Base-by-base conservation (phyloP, 1,140 invertebrate species). In the Chymomyza costata region DNA sequence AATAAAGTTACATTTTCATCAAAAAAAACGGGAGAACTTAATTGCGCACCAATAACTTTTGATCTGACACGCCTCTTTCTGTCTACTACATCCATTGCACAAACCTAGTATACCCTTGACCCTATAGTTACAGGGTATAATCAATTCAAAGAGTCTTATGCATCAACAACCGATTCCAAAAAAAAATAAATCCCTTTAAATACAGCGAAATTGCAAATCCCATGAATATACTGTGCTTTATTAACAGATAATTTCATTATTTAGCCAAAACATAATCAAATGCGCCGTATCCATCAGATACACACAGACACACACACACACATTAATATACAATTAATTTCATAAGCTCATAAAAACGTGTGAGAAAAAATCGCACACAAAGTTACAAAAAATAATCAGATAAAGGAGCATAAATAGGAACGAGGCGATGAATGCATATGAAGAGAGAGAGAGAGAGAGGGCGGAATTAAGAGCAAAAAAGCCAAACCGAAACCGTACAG, bases 161-260 rank as follows among this genome's bases (percentile, higher is more conserved):
- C n/a, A n/a, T n/a, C n/a, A n/a, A n/a, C n/a, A n/a, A n/a, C n/a
- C n/a, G n/a, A n/a, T n/a, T n/a, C n/a, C n/a, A n/a, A n/a, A n/a
- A n/a, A n/a, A n/a, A n/a, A n/a, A n/a, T n/a, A 44, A 61, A 62
- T 49, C 44, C 50, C 30, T 53, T 10, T 25, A 74, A 74, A 74
- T 74, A 54, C 69, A 55, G 48, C 53, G 25, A 54, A 55, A 60
- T 62, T 65, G 65, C 52, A 52, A 21, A 32, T 48, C 28, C 47
- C 47, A 45, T 39, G 37, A 39, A 62, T 53, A 54, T 58, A 66
- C 53, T 62, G 66, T 49, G 58, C 63, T 67, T 73, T 80, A 80
- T 80, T 78, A 53, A 49, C 67, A 81, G 67, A 80, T 80, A 78
- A 78, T 78, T 78, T 78, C 59, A 78, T 80, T 80, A 78, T 80